phyloP scores from a whole-genome alignment of 2,888 invertebrate genomes.

The Lithophane leautieri region DNA sequence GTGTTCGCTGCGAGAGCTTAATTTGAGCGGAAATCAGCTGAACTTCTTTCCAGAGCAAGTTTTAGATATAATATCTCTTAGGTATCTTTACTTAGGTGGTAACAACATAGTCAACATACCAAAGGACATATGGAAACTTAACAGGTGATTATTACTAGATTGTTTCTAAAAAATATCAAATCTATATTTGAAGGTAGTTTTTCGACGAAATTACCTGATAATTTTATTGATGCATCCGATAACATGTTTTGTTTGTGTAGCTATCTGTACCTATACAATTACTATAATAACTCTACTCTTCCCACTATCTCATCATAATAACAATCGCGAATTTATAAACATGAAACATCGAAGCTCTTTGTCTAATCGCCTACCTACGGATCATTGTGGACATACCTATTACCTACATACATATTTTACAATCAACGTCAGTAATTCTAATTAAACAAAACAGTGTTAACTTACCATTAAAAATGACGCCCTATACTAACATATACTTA shows the following conservation, averaged over 20 bases:
- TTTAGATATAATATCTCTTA: slow-evolving; percentile 93
- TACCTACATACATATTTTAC: slow-evolving; percentile 38
- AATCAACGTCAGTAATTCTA: slow-evolving; percentile 36
- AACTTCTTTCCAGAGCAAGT: slow-evolving; percentile 96
- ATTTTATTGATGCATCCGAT: background rate
- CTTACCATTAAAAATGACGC: slow-evolving; percentile 3
- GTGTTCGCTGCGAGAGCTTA: slow-evolving; percentile 94
- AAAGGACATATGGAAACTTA: slow-evolving; percentile 92
- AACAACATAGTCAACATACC: slow-evolving; percentile 95
- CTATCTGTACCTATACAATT: background rate
- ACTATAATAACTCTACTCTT: slow-evolving; percentile 9
- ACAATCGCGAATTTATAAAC: slow-evolving; percentile 59
- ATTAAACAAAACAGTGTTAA: slow-evolving; percentile 16
- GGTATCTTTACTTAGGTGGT: slow-evolving; percentile 97
- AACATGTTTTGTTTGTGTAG: background rate
- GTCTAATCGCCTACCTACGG: slow-evolving; percentile 45
- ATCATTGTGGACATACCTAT: slow-evolving; percentile 36
- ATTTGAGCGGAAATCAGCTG: slow-evolving; percentile 97
- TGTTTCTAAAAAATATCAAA: slow-evolving; percentile 1
- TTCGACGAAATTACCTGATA: background rate
- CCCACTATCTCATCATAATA: slow-evolving; percentile 43
- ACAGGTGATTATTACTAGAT: slow-evolving; percentile 76
- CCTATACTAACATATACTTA: background rate
- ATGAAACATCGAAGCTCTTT: slow-evolving; percentile 57
- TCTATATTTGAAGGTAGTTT: background rate